These are phyloP conservation scores for Porites evermanni DNA, from an alignment of 92 coral and sea anemone species.

Conservation along the genomic window DNA sequence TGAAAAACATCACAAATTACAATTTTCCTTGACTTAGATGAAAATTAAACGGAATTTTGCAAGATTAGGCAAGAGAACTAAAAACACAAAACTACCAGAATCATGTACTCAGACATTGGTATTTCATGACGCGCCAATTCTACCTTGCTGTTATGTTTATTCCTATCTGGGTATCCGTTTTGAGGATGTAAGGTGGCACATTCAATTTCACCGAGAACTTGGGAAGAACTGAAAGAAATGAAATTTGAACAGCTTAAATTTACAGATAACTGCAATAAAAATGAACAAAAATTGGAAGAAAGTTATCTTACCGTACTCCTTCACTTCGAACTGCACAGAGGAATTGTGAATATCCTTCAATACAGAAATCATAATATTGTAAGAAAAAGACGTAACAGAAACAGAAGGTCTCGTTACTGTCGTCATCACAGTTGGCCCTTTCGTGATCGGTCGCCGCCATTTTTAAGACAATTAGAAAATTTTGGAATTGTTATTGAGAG, in stretches of 20 bases:
- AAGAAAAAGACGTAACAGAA: background rate
- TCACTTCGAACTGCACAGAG: constrained; percentile 90
- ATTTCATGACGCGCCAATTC: background rate
- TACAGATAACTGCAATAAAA: too few relatives aligned
- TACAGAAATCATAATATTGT: background rate
- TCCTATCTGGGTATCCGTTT: constrained; percentile 24
- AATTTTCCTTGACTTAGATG: too few relatives aligned
- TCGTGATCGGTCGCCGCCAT: too few relatives aligned
- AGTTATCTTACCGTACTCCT: constrained; percentile 83
- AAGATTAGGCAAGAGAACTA: too few relatives aligned
- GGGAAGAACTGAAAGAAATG: constrained; percentile 77
- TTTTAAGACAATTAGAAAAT: too few relatives aligned
- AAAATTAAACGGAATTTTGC: too few relatives aligned
- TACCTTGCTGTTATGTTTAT: constrained; percentile 64
- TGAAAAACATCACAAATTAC: too few relatives aligned
- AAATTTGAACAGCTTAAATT: background rate
- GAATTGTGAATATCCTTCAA: constrained; percentile 81
- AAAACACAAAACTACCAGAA: too few relatives aligned
- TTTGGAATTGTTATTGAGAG: too few relatives aligned
- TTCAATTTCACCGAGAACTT: constrained; percentile 82
- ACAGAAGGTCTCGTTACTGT: too few relatives aligned
- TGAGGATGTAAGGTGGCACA: constrained; percentile 72
- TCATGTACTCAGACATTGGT: background rate
- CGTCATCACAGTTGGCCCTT: too few relatives aligned
- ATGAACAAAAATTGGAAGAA: background rate